Evolutionary conservation across 1,140 invertebrate species (phyloP), one percentile per base, ranked within the genome.

Genomic region (Lerema accius): DNA sequence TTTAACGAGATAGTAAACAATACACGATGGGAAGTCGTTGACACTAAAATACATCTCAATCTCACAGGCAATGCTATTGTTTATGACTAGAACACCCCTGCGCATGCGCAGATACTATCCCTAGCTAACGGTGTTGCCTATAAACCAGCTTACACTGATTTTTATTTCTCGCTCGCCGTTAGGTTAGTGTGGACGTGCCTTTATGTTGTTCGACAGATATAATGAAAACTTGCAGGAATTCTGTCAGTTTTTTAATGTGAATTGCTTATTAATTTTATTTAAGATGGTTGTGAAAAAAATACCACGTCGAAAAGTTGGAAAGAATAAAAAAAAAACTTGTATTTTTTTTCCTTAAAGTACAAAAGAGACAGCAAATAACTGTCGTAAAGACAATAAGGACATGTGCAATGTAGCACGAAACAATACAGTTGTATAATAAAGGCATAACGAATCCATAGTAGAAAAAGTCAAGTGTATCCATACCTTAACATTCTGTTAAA

Each of bases 121-220:
- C 69, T 67, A 39, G 53, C 60, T 76, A 73, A 73, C 77, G 70
- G 72, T 71, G 39, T 60, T 45, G 58, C 65, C 23, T 26, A 65
- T 78, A 78, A 78, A 82, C 73, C 73, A 70, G 62, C 68, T 68
- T 75, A 69, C 71, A 76, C 75, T 71, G 76, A 77, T 82, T 76
- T 75, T 72, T 75, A 80, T 80, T 76, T 73, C 63, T 63, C 59
- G 14, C n/a, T 40, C 35, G 11, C 53, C 13, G 48, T 35, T 48
- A 23, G 43, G 16, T 17, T 72, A 61, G 40, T 61, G 37, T 60
- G 63, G 77, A 75, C 60, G 58, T 42, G 46, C 14, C 62, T 51
- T 51, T 59, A 3, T 61, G 1, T 35, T 40, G 10, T 19, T 1
- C n/a, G n/a, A n/a, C n/a, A n/a, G n/a, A n/a, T n/a, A n/a, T n/a